phyloP scores from a whole-genome alignment of 1,140 invertebrate species.

The Platyura marginata region DNA sequence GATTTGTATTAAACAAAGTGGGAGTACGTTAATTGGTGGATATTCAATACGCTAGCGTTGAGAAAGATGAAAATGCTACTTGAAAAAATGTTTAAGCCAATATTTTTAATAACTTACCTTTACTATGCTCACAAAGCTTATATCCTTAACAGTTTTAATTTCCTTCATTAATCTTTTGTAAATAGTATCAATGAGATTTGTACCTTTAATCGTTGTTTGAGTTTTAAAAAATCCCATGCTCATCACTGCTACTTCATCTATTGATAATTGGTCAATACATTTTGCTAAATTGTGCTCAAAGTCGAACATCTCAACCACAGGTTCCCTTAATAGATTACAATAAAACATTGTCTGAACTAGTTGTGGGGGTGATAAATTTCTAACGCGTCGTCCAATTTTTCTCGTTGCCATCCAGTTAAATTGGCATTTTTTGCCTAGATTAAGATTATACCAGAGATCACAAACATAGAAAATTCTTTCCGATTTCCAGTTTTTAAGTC shows the following conservation, averaged over 20 bases:
- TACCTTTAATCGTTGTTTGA: conserved; percentile 28
- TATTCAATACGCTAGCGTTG: too few relatives aligned
- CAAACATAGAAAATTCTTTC: conserved; percentile 26
- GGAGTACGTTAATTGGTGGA: too few relatives aligned
- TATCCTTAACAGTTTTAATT: conserved; percentile 26
- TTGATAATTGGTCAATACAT: conserved; percentile 24
- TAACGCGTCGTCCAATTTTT: conserved; percentile 25
- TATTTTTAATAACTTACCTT: conserved; percentile 22
- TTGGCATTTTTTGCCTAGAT: conserved; percentile 18
- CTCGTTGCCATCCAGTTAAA: conserved; percentile 27
- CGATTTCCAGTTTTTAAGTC: conserved; percentile 19
- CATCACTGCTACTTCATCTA: conserved; percentile 34
- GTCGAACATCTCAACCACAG: conserved; percentile 30
- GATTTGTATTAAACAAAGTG: too few relatives aligned
- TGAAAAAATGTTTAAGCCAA: not conserved
- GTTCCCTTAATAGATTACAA: conserved; percentile 25
- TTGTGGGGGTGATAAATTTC: conserved; percentile 26
- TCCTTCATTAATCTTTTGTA: conserved; percentile 20
- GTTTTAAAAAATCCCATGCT: conserved; percentile 41
- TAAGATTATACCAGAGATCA: conserved; percentile 29
- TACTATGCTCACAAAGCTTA: conserved; percentile 28
- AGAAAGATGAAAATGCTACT: too few relatives aligned
- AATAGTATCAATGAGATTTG: conserved; percentile 23
- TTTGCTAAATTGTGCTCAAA: conserved; percentile 28
- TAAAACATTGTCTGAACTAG: conserved; percentile 34